Conservation (phyloP, 1,140 invertebrate genomes). For the Drosophila mauritiana region DNA sequence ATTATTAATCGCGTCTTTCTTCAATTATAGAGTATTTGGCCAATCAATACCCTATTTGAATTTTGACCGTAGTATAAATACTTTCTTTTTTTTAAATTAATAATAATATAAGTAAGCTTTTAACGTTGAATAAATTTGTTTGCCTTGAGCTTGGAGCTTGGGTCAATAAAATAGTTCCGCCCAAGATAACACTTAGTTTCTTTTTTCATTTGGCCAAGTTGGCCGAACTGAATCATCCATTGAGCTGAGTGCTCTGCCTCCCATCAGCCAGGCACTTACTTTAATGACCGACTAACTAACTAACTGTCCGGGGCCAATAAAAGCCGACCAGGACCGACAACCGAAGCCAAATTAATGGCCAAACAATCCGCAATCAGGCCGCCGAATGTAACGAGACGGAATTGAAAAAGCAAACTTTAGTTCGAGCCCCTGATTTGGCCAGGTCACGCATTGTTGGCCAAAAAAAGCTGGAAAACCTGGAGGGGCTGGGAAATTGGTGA, state of each 20-base stretch:
- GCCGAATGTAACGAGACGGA: constrained; percentile 31
- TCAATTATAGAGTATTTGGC: not conserved
- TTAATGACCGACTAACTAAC: constrained; percentile 60
- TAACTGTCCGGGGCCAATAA: constrained; percentile 25
- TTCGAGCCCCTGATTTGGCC: constrained; percentile 58
- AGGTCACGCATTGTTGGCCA: constrained; percentile 63
- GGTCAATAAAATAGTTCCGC: not conserved
- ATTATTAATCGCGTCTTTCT: not conserved
- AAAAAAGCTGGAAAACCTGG: not conserved
- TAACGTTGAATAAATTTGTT: not conserved
- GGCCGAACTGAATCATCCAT: constrained; percentile 29
- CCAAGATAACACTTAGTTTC: constrained; percentile 7
- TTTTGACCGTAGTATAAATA: no score
- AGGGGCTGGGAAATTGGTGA: constrained; percentile 21
- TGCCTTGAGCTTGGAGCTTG: not conserved
- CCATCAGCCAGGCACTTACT: constrained; percentile 62
- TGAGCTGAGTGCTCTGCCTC: not conserved
- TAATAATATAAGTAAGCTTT: not conserved
- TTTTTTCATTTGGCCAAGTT: not conserved
- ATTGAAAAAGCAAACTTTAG: constrained; percentile 47
- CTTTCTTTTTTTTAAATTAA: not conserved
- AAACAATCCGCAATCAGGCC: constrained; percentile 51
- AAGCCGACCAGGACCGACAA: constrained; percentile 18
- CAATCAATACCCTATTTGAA: not conserved
- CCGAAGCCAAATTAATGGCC: constrained; percentile 52